phyloP scores from a whole-genome alignment of 2,113 vertebrate genomes.

The Geothlypis trichas region DNA sequence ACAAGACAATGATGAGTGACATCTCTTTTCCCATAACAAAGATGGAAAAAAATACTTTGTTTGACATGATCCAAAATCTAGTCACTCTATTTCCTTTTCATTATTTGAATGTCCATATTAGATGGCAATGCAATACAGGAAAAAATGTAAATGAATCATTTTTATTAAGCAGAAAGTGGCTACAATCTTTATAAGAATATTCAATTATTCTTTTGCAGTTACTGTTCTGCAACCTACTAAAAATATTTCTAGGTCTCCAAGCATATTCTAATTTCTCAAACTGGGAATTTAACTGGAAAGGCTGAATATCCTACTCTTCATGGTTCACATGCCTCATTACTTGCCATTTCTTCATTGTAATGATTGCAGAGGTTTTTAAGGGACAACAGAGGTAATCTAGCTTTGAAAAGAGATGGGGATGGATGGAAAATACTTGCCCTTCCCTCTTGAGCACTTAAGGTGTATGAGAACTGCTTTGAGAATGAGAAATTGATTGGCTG shows the following conservation, averaged over 20 bases:
- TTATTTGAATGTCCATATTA: background rate
- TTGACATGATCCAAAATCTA: background rate
- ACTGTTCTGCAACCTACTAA: background rate
- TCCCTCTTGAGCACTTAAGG: background rate
- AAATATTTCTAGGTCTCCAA: background rate
- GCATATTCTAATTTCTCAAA: slow-evolving; percentile 3
- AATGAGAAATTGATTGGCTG: background rate
- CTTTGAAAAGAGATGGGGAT: background rate
- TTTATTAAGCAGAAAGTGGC: background rate
- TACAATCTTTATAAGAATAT: background rate
- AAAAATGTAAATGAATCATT: background rate
- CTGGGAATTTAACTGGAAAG: background rate
- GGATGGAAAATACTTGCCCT: background rate
- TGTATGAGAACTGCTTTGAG: background rate
- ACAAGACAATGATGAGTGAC: background rate
- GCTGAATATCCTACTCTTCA: background rate
- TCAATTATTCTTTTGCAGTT: background rate
- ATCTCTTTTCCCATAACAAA: background rate
- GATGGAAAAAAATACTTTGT: background rate
- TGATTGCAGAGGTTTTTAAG: slow-evolving; percentile 8
- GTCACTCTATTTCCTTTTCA: background rate
- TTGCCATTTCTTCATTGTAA: background rate
- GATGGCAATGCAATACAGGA: background rate
- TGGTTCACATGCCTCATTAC: background rate
- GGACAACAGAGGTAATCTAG: background rate